Evolutionary conservation across 2,888 invertebrate species (phyloP).

Genomic region (Halictus ligatus): DNA sequence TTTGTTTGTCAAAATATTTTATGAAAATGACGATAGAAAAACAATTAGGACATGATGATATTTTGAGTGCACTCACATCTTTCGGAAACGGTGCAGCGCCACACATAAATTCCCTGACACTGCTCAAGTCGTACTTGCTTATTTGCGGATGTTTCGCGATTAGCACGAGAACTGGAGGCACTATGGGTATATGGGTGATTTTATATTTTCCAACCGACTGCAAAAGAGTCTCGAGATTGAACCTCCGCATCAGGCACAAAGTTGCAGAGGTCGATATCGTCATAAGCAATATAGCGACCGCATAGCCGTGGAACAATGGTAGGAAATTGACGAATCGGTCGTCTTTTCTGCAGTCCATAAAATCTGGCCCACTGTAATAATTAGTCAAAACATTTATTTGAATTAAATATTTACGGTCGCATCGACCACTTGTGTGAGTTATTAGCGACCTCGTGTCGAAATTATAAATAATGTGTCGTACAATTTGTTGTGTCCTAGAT

Average conservation of each 20-base stretch:
- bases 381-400: neutral
- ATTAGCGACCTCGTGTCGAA: too few species aligned
- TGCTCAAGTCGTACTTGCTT: constrained; percentile 83
- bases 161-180: constrained; percentile 86
- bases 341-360: neutral
- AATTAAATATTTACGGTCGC: neutral
- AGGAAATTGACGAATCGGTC: constrained; percentile 58
- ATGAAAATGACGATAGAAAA: too few species aligned
- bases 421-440: neutral
- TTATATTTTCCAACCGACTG: constrained; percentile 69
- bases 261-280: constrained; percentile 22
- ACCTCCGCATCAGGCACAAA: constrained; percentile 67
- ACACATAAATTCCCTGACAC: constrained; percentile 81
- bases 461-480: too few species aligned
- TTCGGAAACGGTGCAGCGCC: constrained; percentile 82
- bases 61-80: neutral
- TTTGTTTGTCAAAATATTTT: too few species aligned
- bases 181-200: constrained; percentile 79
- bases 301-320: constrained; percentile 75
- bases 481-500: too few species aligned
- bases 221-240: constrained; percentile 72
- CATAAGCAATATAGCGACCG: constrained; percentile 37
- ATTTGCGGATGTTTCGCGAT: constrained; percentile 85
- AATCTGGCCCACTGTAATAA: constrained; percentile 36
- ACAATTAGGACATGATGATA: neutral